Evolutionary conservation across 2,113 vertebrate species (phyloP).

Genomic region (Notiomystis cincta): DNA sequence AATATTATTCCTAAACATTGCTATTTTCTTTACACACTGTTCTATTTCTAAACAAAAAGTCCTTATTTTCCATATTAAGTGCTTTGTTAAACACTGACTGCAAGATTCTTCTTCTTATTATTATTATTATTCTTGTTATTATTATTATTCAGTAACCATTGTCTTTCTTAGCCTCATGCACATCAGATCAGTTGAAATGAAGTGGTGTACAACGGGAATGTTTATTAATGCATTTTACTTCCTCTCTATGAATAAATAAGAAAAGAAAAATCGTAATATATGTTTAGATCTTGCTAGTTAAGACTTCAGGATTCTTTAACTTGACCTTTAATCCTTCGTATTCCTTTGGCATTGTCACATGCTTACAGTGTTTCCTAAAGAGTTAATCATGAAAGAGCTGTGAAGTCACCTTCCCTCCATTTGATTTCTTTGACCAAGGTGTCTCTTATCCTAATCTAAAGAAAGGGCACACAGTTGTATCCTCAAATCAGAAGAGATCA

Average conservation of each 20-base stretch:
- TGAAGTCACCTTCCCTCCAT: not conserved
- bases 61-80: not conserved
- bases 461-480: not conserved
- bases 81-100: not conserved
- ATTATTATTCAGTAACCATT: not conserved
- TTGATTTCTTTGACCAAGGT: slow-evolving; percentile 4
- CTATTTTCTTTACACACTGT: not conserved
- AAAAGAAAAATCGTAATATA: not conserved
- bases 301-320: not conserved
- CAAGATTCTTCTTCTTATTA: not conserved
- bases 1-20: not conserved
- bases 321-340: not conserved
- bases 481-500: not conserved
- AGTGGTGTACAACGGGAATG: not conserved
- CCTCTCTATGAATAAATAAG: not conserved
- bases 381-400: not conserved
- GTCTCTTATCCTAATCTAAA: not conserved
- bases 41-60: not conserved
- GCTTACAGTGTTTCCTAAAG: not conserved
- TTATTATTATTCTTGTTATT: not conserved
- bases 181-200: not conserved
- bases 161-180: not conserved
- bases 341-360: not conserved
- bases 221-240: not conserved
- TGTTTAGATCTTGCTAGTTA: not conserved